Conservation (phyloP, 2,888 invertebrate genomes). For the Apantesis nais region DNA sequence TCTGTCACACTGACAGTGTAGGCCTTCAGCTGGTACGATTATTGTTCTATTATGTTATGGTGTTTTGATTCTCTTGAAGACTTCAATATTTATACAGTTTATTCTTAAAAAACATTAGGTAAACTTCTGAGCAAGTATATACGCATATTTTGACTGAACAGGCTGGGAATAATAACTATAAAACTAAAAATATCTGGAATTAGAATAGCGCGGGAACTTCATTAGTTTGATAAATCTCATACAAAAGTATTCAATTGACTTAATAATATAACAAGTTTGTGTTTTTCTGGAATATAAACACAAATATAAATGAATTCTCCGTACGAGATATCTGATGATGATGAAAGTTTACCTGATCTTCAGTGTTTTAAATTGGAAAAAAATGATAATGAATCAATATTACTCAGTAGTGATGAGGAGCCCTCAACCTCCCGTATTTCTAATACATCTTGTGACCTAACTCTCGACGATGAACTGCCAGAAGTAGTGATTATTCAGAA, state of each 20-base stretch:
- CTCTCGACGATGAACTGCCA: conserved; percentile 27
- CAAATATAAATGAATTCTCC: conserved; percentile 5
- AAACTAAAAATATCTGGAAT: not conserved
- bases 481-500: conserved; percentile 24
- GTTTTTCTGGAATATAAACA: not conserved
- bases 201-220: conserved; percentile 23
- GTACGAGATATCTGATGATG: conserved; percentile 65
- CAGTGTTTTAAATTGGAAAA: conserved; percentile 18
- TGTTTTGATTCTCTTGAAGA: not conserved
- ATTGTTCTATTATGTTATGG: not conserved
- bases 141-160: not conserved
- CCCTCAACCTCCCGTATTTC: not conserved
- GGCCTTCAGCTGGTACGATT: not conserved
- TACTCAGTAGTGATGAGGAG: conserved; percentile 31
- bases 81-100: not conserved
- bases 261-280: not conserved
- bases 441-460: not conserved
- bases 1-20: not conserved
- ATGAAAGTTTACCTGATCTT: conserved; percentile 55
- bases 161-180: not conserved
- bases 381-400: conserved; percentile 9
- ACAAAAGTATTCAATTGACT: not conserved
- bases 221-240: not conserved
- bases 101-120: not conserved
- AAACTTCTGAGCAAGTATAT: not conserved